A percentile compares a stretch with the other conserved stretches of the same genome.
Evolutionary conservation across 2,113 vertebrate species (phyloP).

Genomic region (Istiophorus platypterus): DNA sequence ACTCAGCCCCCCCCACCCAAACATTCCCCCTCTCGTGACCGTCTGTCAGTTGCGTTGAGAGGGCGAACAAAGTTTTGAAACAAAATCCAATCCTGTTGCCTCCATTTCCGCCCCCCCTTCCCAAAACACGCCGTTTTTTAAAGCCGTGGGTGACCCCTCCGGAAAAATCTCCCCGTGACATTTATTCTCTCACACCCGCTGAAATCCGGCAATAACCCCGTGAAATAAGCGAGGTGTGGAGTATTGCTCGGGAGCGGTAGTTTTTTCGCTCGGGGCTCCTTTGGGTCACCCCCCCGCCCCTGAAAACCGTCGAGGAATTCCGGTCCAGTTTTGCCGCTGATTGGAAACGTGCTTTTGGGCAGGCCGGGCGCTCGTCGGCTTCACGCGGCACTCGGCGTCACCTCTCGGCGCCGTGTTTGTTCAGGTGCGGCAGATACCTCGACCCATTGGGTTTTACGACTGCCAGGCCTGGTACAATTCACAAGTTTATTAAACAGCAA

Average conservation of each 20-base stretch:
- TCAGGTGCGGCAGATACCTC: conserved; percentile 88
- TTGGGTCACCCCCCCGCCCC: conserved; percentile 21
- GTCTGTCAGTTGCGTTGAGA: conserved; percentile 16
- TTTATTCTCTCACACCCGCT: conserved; percentile 63
- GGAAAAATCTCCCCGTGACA: conserved; percentile 42
- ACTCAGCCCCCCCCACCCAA: conserved; percentile 5
- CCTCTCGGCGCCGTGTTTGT: conserved; percentile 87
- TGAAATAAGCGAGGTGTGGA: conserved; percentile 63
- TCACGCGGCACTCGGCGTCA: conserved; percentile 39
- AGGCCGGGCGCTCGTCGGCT: background rate
- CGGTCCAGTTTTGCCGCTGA: conserved; percentile 24
- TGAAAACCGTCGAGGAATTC: conserved; percentile 41
- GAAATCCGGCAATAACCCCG: conserved; percentile 48
- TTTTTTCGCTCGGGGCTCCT: conserved; percentile 30
- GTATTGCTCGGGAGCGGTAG: conserved; percentile 32
- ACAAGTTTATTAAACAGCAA: conserved; percentile 87
- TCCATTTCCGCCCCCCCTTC: conserved; percentile 35
- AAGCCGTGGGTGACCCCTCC: conserved; percentile 27
- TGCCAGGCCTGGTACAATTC: conserved; percentile 87
- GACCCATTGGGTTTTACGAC: conserved; percentile 83
- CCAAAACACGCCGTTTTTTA: conserved; percentile 51
- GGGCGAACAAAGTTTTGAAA: conserved; percentile 45
- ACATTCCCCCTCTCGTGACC: too few relatives aligned
- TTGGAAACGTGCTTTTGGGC: conserved; percentile 28
- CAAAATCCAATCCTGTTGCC: conserved; percentile 35